These are phyloP conservation scores for Cheilosia grossa DNA, from an alignment of 2,888 invertebrate species.

Conservation along the genomic window DNA sequence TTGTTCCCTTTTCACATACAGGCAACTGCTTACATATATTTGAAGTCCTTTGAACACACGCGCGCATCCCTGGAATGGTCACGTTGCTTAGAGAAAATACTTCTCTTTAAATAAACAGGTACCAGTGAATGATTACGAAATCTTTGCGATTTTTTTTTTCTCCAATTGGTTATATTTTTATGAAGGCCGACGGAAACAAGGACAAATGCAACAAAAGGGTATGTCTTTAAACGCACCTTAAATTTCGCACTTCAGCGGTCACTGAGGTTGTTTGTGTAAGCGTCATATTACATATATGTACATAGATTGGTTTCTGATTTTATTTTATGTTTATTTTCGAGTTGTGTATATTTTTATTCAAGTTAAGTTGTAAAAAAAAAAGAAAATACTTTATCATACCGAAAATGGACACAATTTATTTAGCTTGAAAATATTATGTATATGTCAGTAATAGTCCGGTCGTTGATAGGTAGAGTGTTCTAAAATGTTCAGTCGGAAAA, in stretches of 20 bases:
- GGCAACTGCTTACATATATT: no score
- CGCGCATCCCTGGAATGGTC: constrained; percentile 45
- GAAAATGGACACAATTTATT: constrained; percentile 46
- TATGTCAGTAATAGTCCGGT: constrained; percentile 1
- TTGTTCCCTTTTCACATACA: constrained; percentile 12
- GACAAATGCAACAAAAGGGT: background rate
- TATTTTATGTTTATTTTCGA: background rate
- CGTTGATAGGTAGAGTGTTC: constrained; percentile 40
- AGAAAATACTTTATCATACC: constrained; percentile 22
- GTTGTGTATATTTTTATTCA: constrained; percentile 3
- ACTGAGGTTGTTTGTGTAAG: constrained; percentile 67
- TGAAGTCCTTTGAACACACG: constrained; percentile 35
- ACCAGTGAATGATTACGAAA: constrained; percentile 20
- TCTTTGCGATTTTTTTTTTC: background rate
- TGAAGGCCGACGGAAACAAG: constrained; percentile 2
- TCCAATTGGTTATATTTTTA: background rate
- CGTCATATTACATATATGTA: constrained; percentile 61
- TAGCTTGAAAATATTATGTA: constrained; percentile 34
- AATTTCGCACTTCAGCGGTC: constrained; percentile 57
- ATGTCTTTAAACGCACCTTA: constrained; percentile 62
- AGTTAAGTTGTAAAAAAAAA: constrained; percentile 5
- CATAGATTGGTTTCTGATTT: background rate
- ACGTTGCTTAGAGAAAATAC: constrained; percentile 52
- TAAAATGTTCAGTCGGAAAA: constrained; percentile 57
- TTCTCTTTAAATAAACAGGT: constrained; percentile 16